These are phyloP conservation scores for Dissostichus mawsoni DNA, from an alignment of 2,113 vertebrate genomes.

Conservation along the genomic window DNA sequence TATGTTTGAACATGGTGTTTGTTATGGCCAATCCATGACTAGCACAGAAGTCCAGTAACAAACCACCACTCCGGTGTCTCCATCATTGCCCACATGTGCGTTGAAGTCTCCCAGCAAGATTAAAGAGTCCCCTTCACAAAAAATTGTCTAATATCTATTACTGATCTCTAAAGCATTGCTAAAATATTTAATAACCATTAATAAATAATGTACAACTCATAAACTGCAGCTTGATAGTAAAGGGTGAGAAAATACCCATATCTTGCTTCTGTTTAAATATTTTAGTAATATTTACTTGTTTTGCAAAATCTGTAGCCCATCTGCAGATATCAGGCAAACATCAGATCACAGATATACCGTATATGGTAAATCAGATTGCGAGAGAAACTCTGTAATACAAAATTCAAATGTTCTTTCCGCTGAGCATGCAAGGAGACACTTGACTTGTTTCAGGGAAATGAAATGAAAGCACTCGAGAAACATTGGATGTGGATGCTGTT, in stretches of 20 bases:
- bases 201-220: not conserved
- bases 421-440: constrained; percentile 48
- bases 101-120: too few relatives aligned
- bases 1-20: too few relatives aligned
- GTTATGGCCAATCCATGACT: too few relatives aligned
- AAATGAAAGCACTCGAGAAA: constrained; percentile 68
- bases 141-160: too few relatives aligned
- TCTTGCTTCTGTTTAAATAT: not conserved
- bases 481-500: constrained; percentile 45
- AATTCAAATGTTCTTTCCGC: constrained; percentile 38
- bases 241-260: not conserved
- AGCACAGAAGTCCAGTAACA: too few relatives aligned
- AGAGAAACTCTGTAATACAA: constrained; percentile 20
- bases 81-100: too few relatives aligned
- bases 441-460: constrained; percentile 50
- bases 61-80: too few relatives aligned
- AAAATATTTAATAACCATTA: not conserved
- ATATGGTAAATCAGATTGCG: constrained; percentile 1
- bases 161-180: not conserved
- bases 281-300: not conserved
- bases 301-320: not conserved
- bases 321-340: not conserved
- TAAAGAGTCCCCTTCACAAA: too few relatives aligned
- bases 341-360: constrained; percentile 1
- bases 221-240: not conserved